These are phyloP conservation scores for Oreotrochilus melanogaster DNA, from an alignment of 2,113 vertebrate genomes.

Conservation along the genomic window DNA sequence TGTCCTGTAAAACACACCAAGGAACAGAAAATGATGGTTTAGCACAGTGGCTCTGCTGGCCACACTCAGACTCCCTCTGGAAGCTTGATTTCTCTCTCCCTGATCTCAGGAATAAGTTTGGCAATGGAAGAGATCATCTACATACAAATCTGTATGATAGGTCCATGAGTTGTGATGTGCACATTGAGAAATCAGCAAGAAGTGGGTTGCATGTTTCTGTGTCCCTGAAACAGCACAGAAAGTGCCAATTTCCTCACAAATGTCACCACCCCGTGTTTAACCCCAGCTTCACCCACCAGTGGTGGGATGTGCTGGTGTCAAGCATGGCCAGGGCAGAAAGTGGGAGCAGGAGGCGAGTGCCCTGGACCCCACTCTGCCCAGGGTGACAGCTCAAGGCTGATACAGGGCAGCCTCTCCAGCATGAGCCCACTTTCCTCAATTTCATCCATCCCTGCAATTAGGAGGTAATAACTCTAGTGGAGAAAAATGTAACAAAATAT, in stretches of 20 bases:
- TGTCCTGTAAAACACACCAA: neutral
- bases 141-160: neutral
- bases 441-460: conserved; percentile 21
- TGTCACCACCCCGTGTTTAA: neutral
- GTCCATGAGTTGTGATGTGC: neutral
- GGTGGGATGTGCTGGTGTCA: neutral
- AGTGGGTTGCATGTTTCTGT: neutral
- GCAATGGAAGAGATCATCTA: neutral
- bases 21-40: fast-evolving
- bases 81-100: neutral
- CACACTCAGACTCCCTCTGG: neutral
- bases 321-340: neutral
- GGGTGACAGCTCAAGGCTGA: neutral
- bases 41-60: fast-evolving
- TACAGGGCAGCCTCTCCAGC: neutral
- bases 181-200: neutral
- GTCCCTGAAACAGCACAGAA: neutral
- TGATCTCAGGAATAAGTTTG: neutral
- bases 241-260: neutral
- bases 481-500: neutral
- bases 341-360: neutral
- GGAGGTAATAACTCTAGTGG: neutral
- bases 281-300: neutral
- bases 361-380: fast-evolving
- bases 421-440: fast-evolving